Base-by-base conservation (phyloP, 2,113 vertebrate species). In the Brienomyrus longianalis region DNA sequence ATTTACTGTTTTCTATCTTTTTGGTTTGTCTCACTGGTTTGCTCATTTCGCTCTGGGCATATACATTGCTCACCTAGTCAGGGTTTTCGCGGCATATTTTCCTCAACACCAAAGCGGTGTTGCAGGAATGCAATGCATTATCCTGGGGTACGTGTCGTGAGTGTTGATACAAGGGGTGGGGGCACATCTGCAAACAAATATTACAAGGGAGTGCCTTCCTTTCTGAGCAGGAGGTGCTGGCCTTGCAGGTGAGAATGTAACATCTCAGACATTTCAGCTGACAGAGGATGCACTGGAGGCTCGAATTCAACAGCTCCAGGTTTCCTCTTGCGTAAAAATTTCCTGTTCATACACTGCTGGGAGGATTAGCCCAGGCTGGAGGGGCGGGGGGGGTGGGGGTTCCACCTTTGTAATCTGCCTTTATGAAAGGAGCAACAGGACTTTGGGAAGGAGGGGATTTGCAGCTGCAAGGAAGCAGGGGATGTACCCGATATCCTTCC, bases 401-500 rank as follows among this genome's bases (percentile, higher is more conserved):
- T 27, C n/a, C 83, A 86, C 19, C n/a, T 83, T 39, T 84, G 80
- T 77, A 77, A 77, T 77, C 31, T 84, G 80, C 45, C 80, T 47
- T 39, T 47, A 10, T 43, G 21, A 35, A 48, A 87, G 48, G 85
- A 84, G 43, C 27, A 54, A 52, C 27, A 6, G 85, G 85, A 54
- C 48, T 54, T n/a, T 17, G 51, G n/a, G 19, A 19, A 3, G 43
- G 15, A 27, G 50, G 17, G 84, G 47, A 23, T 0, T 15, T 19
- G 85, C 85, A 87, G 85, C 85, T 56, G 85, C 51, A 35, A 35
- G 85, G 85, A 87, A 56, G 51, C 27, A 31, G 48, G 50, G 51
- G 85, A 87, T 87, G 85, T 56, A 17, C 48, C 83, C 90, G 88
- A 90, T 92, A 94, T 95, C 94, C 94, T 93, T 93, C 93, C 93